These are phyloP conservation scores for Cinclus cinclus DNA, from an alignment of 2,113 vertebrate species.

Conservation along the genomic window DNA sequence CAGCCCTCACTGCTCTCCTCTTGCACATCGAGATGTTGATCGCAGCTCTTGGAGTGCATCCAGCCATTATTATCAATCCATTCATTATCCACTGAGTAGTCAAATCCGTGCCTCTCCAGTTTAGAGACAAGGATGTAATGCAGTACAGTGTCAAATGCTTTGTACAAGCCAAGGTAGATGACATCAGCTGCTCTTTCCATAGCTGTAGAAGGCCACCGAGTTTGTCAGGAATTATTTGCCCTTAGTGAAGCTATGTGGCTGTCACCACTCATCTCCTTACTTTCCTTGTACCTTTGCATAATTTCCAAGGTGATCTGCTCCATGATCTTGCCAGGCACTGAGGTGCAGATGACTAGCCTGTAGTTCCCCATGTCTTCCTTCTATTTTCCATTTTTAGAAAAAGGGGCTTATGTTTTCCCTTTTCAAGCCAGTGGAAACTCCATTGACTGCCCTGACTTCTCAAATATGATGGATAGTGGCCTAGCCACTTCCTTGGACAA, in stretches of 20 bases:
- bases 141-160: neutral
- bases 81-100: neutral
- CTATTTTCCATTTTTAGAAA: neutral
- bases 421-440: neutral
- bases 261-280: neutral
- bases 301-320: neutral
- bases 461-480: neutral
- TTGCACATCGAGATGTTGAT: fast-evolving
- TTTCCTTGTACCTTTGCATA: neutral
- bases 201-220: neutral
- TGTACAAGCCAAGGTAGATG: neutral
- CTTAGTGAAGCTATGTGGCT: neutral
- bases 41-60: neutral
- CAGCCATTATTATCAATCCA: neutral
- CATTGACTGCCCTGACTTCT: neutral
- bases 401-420: neutral
- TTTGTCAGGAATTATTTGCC: neutral
- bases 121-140: neutral
- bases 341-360: neutral
- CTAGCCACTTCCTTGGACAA: neutral
- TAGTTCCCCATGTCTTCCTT: neutral
- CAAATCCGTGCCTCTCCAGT: neutral
- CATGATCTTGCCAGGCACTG: neutral
- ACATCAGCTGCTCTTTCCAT: neutral
- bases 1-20: neutral